Conservation (phyloP, 1,140 invertebrate genomes). For the Himalopsyche phryganea region DNA sequence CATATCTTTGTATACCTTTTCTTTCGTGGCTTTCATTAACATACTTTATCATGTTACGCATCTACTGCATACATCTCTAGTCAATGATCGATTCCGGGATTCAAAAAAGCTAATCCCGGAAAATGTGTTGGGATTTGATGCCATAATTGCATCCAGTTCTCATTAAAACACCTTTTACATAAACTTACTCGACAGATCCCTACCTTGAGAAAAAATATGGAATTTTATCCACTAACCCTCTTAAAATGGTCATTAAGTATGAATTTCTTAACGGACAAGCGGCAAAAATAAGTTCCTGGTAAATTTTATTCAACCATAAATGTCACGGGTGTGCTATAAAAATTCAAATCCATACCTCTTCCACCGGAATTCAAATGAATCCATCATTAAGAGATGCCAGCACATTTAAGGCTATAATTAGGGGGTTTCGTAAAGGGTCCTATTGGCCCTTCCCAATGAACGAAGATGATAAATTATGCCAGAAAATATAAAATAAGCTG, state of each 20-base stretch:
- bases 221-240: too few species aligned
- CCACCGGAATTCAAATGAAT: neutral
- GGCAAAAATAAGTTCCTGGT: neutral
- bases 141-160: too few species aligned
- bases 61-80: too few species aligned
- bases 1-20: too few species aligned
- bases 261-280: neutral
- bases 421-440: constrained; percentile 1
- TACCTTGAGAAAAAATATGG: too few species aligned
- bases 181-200: too few species aligned
- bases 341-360: constrained; percentile 10
- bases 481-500: neutral
- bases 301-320: neutral
- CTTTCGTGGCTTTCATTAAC: too few species aligned
- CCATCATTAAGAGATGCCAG: constrained; percentile 2
- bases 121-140: too few species aligned
- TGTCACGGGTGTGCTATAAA: constrained; percentile 1
- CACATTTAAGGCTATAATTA: constrained; percentile 3
- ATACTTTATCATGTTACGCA: too few species aligned
- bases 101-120: too few species aligned
- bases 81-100: too few species aligned
- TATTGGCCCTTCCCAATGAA: neutral
- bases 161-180: too few species aligned
- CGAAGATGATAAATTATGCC: neutral
- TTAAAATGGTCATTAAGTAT: neutral